Evolutionary conservation across 2,888 invertebrate species (phyloP).

Genomic region (Petrophora chlorosata): DNA sequence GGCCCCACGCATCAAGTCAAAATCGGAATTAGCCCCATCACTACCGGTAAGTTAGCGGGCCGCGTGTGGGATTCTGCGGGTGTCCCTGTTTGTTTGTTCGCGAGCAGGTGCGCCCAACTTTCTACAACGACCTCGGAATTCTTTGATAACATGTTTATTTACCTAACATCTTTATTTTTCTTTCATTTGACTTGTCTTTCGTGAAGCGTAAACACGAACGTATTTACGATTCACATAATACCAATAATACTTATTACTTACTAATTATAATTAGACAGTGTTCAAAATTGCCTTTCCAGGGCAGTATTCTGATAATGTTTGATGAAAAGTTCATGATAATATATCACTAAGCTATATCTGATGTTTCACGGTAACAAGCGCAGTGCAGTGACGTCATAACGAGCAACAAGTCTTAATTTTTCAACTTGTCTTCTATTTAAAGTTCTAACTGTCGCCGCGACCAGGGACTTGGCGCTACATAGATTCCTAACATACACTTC

Average conservation of each 20-base stretch:
- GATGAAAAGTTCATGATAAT: too few species aligned
- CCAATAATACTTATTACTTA: too few species aligned
- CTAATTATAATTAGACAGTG: conserved; percentile 21
- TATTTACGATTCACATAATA: conserved; percentile 20
- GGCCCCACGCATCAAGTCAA: too few species aligned
- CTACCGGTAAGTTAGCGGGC: conserved; percentile 25
- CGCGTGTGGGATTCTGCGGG: conserved; percentile 31
- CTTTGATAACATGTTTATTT: conserved; percentile 47
- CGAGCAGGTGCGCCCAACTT: conserved; percentile 43
- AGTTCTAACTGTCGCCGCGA: too few species aligned
- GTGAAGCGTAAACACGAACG: conserved; percentile 20
- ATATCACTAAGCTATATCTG: too few species aligned
- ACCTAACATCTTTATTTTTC: conserved; percentile 30
- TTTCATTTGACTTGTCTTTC: conserved; percentile 33
- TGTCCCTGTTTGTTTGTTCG: conserved; percentile 43
- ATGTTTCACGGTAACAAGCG: too few species aligned
- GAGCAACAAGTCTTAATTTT: too few species aligned
- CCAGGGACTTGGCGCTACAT: too few species aligned
- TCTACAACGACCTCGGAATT: conserved; percentile 35
- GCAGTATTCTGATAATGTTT: neutral
- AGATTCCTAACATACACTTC: too few species aligned
- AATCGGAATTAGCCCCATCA: conserved; percentile 16
- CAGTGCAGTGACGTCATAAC: too few species aligned
- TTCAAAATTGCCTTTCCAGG: neutral
- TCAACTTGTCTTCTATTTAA: too few species aligned